Percentiles rank a stretch among this genome's conserved stretches.
Evolutionary conservation across 2,888 invertebrate genomes (phyloP).

Genomic region (Aspidiotus destructor): DNA sequence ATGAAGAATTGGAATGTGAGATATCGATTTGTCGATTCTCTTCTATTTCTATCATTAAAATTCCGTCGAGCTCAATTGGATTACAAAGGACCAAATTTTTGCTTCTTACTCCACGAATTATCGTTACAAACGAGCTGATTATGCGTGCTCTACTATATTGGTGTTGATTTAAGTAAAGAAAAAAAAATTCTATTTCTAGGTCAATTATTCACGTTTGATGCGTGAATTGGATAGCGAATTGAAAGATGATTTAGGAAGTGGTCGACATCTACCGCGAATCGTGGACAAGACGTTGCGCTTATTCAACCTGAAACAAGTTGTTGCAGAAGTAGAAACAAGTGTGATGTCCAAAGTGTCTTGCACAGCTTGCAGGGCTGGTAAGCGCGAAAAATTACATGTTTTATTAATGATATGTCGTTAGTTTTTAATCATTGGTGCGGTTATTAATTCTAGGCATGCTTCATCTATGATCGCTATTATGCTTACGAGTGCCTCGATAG

Average conservation of each 20-base stretch:
- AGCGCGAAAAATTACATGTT: slow-evolving; percentile 34
- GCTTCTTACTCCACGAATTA: not conserved
- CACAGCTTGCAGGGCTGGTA: slow-evolving; percentile 74
- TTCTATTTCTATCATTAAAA: not conserved
- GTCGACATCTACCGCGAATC: slow-evolving; percentile 58
- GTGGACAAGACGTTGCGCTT: slow-evolving; percentile 73
- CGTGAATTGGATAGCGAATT: slow-evolving; percentile 37
- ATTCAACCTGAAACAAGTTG: slow-evolving; percentile 74
- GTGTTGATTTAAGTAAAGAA: not conserved
- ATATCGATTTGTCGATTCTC: too few species aligned
- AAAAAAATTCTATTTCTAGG: slow-evolving; percentile 35
- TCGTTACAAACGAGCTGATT: not conserved
- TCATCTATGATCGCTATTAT: too few species aligned
- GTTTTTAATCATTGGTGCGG: not conserved
- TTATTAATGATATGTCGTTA: not conserved
- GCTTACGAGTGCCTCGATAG: too few species aligned
- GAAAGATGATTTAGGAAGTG: slow-evolving; percentile 36
- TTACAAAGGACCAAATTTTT: too few species aligned
- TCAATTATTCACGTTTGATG: slow-evolving; percentile 39
- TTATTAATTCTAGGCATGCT: not conserved
- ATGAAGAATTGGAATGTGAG: too few species aligned
- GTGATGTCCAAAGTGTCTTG: slow-evolving; percentile 87
- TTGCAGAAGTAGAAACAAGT: slow-evolving; percentile 76
- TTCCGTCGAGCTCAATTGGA: not conserved
- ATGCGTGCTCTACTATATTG: too few species aligned